Evolutionary conservation across 2,888 invertebrate genomes (phyloP).

Genomic region (Dusona sp.): DNA sequence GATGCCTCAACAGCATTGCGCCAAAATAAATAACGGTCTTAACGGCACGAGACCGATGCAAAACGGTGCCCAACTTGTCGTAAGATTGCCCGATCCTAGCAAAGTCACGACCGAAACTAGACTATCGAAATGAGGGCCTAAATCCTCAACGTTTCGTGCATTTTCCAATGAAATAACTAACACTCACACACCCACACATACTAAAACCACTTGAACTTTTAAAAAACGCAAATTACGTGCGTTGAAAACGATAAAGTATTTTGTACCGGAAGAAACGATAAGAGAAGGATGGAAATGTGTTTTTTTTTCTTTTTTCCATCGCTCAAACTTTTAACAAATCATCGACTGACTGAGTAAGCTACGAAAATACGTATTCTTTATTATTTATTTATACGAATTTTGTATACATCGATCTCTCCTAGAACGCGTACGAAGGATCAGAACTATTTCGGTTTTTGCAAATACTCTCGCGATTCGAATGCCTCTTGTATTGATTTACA

Average conservation of each 20-base stretch:
- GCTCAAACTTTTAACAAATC: conserved; percentile 60
- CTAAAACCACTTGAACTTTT: conserved; percentile 42
- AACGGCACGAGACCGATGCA: conserved; percentile 79
- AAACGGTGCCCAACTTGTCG: conserved; percentile 83
- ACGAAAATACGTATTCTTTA: conserved; percentile 56
- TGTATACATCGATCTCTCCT: conserved; percentile 56
- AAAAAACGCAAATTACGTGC: conserved; percentile 29
- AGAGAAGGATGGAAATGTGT: conserved; percentile 51
- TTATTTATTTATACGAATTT: conserved; percentile 67
- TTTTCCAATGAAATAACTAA: conserved; percentile 12
- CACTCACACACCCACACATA: conserved; percentile 26
- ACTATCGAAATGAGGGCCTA: conserved; percentile 78
- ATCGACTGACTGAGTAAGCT: conserved; percentile 51
- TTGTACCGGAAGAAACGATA: conserved; percentile 31
- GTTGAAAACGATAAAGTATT: conserved; percentile 48
- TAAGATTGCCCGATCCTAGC: conserved; percentile 82
- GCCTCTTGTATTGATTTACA: neutral
- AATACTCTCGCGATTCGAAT: conserved; percentile 37
- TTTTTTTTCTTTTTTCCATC: conserved; percentile 50
- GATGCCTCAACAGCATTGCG: conserved; percentile 64
- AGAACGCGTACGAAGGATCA: conserved; percentile 25
- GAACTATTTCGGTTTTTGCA: conserved; percentile 26
- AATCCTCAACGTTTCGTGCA: conserved; percentile 30
- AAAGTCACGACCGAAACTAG: conserved; percentile 81
- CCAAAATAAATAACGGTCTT: conserved; percentile 69